phyloP scores from a whole-genome alignment of 2,888 invertebrate genomes.

The Lapara coniferarum region DNA sequence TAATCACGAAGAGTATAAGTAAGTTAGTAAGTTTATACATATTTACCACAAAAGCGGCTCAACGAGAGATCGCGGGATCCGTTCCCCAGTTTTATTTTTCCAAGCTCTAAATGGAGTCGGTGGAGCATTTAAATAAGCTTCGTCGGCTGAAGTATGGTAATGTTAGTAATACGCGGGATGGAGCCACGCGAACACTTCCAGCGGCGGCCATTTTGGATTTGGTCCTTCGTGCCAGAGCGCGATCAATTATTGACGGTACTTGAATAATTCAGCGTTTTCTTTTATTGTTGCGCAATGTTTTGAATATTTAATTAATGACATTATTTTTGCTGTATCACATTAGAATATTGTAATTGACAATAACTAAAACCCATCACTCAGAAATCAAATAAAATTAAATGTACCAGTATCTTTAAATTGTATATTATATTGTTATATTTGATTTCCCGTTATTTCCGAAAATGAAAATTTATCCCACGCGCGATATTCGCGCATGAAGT shows the following conservation, averaged over 20 bases:
- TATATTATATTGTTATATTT: too few species aligned
- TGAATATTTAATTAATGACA: background rate
- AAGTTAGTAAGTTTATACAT: conserved; percentile 76
- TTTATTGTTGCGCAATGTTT: conserved; percentile 13
- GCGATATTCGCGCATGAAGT: too few species aligned
- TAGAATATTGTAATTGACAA: background rate
- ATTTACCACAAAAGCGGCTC: conserved; percentile 84
- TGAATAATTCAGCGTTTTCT: conserved; percentile 22
- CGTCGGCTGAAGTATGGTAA: conserved; percentile 82
- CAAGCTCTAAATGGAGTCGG: conserved; percentile 84
- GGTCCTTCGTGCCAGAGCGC: conserved; percentile 48
- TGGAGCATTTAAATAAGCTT: conserved; percentile 84
- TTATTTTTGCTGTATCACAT: background rate
- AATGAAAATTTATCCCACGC: too few species aligned
- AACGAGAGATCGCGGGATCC: conserved; percentile 80
- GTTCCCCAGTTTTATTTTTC: conserved; percentile 81
- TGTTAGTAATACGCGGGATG: conserved; percentile 81
- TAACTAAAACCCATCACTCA: background rate
- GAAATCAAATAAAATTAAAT: too few species aligned
- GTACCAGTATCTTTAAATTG: too few species aligned
- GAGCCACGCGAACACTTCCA: conserved; percentile 69
- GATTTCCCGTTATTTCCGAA: too few species aligned
- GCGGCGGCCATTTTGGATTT: conserved; percentile 77
- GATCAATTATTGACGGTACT: conserved; percentile 40
- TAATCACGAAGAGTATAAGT: conserved; percentile 39